Base-by-base conservation (phyloP, 2,888 invertebrate genomes). In the Melieria crassipennis region DNA sequence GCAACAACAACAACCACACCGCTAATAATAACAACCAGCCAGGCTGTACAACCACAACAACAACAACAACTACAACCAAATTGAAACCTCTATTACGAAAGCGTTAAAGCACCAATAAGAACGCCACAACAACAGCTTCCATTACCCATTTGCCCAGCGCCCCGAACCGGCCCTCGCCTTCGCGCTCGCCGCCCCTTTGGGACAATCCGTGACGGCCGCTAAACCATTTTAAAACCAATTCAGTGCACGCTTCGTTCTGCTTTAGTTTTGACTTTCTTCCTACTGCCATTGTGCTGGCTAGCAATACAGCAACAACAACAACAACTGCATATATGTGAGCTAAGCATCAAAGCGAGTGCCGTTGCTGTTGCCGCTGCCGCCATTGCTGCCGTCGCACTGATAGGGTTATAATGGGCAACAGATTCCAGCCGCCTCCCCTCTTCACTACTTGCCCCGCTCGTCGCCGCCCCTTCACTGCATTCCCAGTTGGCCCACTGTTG, bases 371-470 rank as follows among this genome's bases (percentile, higher is more conserved):
- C 52, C 10, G 60, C 30, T 56, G 46, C 30, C 52, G 56, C 63
- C 16, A 16, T n/a, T n/a, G 13, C 52, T 57, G 60, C 30, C 56
- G 46, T n/a, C 52, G 56, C 63, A 77, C 79, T 82, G 80, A 80
- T 82, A 80, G 76, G 76, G 75, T 80, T 80, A 80, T 80, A 80
- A 80, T 82, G 80, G 81, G 74, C 73, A 74, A 75, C 74, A 58
- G 30, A 57, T 57, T 30, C 30, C 30, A 10, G 11, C 7, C 7
- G 16, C n/a, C 43, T 50, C 50, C 10, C 48, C 16, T 43, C 9
- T n/a, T 48, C 7, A 45, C 45, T 43, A 56, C 52, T 42, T 42
- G 11, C 7, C 42, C 43, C 62, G 16, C 45, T 11, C 9, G 9
- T 46, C n/a, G n/a, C 45, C n/a, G n/a, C 7, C 11, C 7, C 11